These are phyloP conservation scores for Gila robusta DNA, from an alignment of 2,797 vertebrate genomes.

Conservation along the genomic window DNA sequence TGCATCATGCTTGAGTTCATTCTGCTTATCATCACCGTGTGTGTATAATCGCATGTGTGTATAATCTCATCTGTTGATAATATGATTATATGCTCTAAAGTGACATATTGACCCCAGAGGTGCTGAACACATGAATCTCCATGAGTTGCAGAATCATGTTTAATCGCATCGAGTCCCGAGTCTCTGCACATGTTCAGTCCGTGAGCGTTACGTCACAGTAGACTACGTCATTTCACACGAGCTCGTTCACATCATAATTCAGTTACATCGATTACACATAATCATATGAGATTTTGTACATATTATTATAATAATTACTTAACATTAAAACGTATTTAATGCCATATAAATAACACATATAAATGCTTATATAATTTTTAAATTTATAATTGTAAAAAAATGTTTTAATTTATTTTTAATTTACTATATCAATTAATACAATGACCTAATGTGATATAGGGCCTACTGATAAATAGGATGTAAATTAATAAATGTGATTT, in stretches of 20 bases:
- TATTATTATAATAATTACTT: not conserved
- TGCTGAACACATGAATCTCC: not conserved
- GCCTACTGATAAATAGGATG: not conserved
- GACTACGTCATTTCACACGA: not conserved
- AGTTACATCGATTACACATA: not conserved
- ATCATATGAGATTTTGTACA: not conserved
- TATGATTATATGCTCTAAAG: not conserved
- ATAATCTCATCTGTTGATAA: not conserved
- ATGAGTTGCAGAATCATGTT: not conserved
- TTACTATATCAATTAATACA: not conserved
- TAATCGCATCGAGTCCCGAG: not conserved
- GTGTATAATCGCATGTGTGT: not conserved
- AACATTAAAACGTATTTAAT: not conserved
- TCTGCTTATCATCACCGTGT: too few species aligned
- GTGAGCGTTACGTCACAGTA: not conserved
- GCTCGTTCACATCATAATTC: not conserved
- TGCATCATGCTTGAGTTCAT: not conserved
- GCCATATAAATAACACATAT: not conserved
- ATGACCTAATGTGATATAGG: not conserved
- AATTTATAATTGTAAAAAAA: too few species aligned
- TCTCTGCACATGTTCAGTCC: conserved; percentile 5
- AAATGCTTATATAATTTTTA: too few species aligned
- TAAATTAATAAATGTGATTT: not conserved
- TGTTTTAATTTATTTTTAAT: not conserved
- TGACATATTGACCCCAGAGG: not conserved